phyloP scores from a whole-genome alignment of 2,888 invertebrate species.

The Mylabris sibirica region DNA sequence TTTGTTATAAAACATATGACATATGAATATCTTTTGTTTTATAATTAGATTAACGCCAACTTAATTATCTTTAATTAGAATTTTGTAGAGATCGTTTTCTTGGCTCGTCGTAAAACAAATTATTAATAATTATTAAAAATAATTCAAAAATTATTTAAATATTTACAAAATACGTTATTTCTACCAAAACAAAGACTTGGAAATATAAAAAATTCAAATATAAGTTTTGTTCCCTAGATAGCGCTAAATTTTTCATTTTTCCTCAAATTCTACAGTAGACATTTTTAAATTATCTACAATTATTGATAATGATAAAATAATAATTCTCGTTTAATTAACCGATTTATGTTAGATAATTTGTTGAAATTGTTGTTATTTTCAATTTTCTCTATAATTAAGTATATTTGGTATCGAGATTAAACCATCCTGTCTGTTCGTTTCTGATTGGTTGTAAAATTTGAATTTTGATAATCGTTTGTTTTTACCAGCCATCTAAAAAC shows the following conservation, averaged over 20 bases:
- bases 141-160: background rate
- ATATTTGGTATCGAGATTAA: conserved; percentile 25
- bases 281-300: background rate
- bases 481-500: conserved; percentile 33
- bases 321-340: background rate
- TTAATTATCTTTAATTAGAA: background rate
- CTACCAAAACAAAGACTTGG: background rate
- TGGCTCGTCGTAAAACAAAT: background rate
- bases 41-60: background rate
- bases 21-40: conserved; percentile 22
- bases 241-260: background rate
- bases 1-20: background rate
- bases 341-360: background rate
- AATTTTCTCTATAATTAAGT: background rate
- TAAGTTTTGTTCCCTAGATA: background rate
- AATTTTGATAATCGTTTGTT: conserved; percentile 46
- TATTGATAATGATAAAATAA: background rate
- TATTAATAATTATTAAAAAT: background rate
- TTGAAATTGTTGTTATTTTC: background rate
- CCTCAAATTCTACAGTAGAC: background rate
- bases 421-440: conserved; percentile 18
- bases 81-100: background rate
- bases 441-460: conserved; percentile 52
- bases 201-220: background rate
- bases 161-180: background rate